Percentiles rank a stretch among this genome's conserved stretches.
These are phyloP conservation scores for Seriola rivoliana DNA, from an alignment of 2,113 vertebrate species.

Conservation along the genomic window DNA sequence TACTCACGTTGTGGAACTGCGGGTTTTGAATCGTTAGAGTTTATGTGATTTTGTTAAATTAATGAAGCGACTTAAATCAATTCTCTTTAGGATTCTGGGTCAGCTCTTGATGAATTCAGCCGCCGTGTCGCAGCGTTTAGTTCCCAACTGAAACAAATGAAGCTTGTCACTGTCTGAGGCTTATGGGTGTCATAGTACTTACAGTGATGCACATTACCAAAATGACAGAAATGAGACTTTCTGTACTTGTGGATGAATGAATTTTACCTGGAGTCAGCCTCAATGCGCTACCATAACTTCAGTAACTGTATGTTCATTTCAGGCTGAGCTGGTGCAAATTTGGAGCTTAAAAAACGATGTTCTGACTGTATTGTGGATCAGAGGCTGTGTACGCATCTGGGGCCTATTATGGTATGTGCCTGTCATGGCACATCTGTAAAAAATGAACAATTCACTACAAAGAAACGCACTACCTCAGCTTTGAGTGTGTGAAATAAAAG, in stretches of 20 bases:
- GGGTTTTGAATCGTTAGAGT: too few species aligned
- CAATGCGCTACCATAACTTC: too few species aligned
- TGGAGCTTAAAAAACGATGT: background rate
- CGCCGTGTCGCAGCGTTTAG: too few species aligned
- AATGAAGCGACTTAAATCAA: too few species aligned
- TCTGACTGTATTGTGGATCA: background rate
- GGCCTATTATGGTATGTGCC: background rate
- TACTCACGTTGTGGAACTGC: too few species aligned
- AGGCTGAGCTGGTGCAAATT: background rate
- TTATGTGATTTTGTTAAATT: too few species aligned
- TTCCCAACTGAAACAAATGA: background rate
- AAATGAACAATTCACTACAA: background rate
- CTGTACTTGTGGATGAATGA: background rate
- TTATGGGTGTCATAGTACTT: background rate
- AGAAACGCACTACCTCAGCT: background rate
- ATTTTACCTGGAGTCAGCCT: background rate
- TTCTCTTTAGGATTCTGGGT: too few species aligned
- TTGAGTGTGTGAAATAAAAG: background rate
- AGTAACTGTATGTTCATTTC: background rate
- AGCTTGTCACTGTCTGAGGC: too few species aligned
- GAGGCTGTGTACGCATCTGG: slow-evolving; percentile 19
- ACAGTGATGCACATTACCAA: background rate
- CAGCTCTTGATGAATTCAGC: too few species aligned
- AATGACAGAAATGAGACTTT: background rate
- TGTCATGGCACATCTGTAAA: slow-evolving; percentile 9